Conservation (phyloP, 35 echinoderm and acorn worm species). For the Nesometra sesokonis region DNA sequence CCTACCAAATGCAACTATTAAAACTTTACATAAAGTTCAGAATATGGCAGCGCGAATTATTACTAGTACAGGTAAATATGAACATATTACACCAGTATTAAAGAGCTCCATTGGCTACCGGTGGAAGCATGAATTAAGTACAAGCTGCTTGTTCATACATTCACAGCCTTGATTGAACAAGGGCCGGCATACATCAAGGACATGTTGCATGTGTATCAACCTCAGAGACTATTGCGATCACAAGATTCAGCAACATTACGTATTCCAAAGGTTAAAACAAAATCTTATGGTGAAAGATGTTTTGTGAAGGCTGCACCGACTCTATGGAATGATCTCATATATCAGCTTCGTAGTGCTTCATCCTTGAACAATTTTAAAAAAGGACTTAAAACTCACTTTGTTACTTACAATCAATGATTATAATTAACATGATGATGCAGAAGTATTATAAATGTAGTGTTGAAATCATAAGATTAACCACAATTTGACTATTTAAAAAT, state of each 20-base stretch:
- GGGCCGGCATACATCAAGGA: neutral
- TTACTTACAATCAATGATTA: too few relatives aligned
- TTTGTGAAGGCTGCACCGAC: too few relatives aligned
- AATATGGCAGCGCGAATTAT: neutral
- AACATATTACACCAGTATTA: neutral
- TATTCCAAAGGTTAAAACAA: neutral
- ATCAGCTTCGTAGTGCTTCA: neutral
- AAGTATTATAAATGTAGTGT: too few relatives aligned
- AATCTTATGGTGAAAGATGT: neutral
- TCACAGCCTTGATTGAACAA: neutral
- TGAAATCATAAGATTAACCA: too few relatives aligned
- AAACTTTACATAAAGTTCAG: neutral
- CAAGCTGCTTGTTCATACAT: neutral
- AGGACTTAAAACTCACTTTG: neutral
- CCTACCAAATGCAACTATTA: neutral
- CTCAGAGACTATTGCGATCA: neutral
- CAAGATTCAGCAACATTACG: neutral
- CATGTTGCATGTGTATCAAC: neutral
- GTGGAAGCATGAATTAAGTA: neutral
- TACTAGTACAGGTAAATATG: neutral
- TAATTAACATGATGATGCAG: too few relatives aligned
- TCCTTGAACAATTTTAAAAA: too few relatives aligned
- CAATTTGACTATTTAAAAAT: too few relatives aligned
- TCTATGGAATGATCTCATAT: neutral
- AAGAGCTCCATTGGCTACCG: slow-evolving; percentile 3